A percentile compares a stretch with the other conserved stretches of the same genome.
Conservation (phyloP, 2,113 vertebrate genomes). For the Gavialis gangeticus region DNA sequence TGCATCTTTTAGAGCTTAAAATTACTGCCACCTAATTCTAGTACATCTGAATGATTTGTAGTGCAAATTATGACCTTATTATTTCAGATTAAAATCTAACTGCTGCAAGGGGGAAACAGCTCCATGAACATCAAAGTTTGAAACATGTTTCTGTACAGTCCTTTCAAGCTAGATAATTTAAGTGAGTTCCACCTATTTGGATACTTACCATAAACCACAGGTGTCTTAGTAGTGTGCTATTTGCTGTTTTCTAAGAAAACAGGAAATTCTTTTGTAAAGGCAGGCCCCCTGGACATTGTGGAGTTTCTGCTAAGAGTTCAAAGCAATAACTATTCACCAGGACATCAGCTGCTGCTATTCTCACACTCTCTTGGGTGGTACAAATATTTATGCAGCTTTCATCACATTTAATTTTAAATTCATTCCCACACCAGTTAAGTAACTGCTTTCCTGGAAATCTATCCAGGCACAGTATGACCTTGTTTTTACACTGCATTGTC, state of each 20-base stretch:
- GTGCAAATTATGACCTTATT: not conserved
- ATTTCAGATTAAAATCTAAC: not conserved
- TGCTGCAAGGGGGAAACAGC: not conserved
- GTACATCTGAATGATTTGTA: not conserved
- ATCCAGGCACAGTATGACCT: slow-evolving; percentile 29
- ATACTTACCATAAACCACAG: slow-evolving; percentile 26
- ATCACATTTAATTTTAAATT: slow-evolving; percentile 43
- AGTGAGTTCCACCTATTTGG: not conserved
- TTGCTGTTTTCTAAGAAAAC: slow-evolving; percentile 69
- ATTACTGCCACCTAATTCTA: not conserved
- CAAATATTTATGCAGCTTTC: slow-evolving; percentile 75
- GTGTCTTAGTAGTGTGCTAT: not conserved
- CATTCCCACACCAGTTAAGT: slow-evolving; percentile 11
- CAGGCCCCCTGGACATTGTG: slow-evolving; percentile 23
- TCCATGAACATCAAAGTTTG: not conserved
- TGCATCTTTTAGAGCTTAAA: not conserved
- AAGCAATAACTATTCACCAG: slow-evolving; percentile 45
- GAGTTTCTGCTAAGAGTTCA: slow-evolving; percentile 72
- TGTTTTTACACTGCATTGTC: slow-evolving; percentile 1
- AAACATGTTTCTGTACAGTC: not conserved
- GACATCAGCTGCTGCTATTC: slow-evolving; percentile 51
- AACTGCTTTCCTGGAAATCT: slow-evolving; percentile 36
- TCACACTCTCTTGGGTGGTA: slow-evolving; percentile 51
- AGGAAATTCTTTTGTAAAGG: slow-evolving; percentile 34
- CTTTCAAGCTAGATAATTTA: not conserved